Percentiles rank a stretch among this genome's conserved stretches.
Conservation (phyloP, 2,888 invertebrate genomes). For the Empis stercorea region DNA sequence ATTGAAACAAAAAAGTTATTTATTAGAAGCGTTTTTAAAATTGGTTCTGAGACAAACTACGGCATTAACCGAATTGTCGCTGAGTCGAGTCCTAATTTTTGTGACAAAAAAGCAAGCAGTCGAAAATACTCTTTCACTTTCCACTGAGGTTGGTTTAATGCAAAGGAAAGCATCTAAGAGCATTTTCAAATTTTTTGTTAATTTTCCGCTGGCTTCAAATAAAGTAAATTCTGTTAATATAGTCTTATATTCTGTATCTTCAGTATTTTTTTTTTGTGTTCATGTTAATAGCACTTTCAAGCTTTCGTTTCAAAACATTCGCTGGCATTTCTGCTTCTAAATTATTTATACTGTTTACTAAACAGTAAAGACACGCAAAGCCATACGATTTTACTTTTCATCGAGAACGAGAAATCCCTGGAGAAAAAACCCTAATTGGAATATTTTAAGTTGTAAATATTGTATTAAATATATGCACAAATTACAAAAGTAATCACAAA, state of each 20-base stretch:
- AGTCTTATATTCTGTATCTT: not conserved
- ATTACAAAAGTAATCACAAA: no score
- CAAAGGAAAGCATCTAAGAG: not conserved
- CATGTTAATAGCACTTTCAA: constrained; percentile 1
- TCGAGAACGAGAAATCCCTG: not conserved
- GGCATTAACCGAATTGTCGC: not conserved
- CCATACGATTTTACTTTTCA: not conserved
- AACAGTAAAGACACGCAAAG: no score
- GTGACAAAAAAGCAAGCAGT: constrained; percentile 1
- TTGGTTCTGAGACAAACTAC: constrained; percentile 2
- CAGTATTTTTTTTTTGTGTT: not conserved
- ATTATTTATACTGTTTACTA: no score
- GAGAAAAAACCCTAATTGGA: not conserved
- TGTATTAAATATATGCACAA: no score
- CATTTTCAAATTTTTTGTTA: not conserved
- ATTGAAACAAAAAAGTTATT: constrained; percentile 1
- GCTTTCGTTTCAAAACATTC: not conserved
- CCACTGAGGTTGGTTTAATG: not conserved
- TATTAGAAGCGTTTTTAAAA: constrained; percentile 1
- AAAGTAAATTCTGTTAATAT: not conserved
- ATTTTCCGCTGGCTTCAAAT: constrained; percentile 5
- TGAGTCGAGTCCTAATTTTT: constrained; percentile 2
- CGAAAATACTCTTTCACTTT: constrained; percentile 1
- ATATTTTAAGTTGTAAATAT: no score
- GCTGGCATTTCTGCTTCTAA: not conserved